Base-by-base conservation (phyloP, 2,113 vertebrate species). In the Epinephelus fuscoguttatus region DNA sequence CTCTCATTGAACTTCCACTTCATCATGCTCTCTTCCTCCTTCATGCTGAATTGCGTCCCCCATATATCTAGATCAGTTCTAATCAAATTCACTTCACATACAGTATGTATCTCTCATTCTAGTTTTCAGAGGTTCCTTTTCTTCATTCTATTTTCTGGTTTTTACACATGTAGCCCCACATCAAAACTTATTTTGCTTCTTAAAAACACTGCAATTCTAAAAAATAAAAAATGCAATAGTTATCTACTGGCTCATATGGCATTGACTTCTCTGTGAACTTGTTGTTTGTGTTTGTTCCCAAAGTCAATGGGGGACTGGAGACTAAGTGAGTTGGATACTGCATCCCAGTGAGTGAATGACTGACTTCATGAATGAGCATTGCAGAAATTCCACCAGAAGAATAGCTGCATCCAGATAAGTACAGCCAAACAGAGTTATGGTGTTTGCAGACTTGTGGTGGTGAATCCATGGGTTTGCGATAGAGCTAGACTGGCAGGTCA, bases 1-100 rank as follows among this genome's bases (percentile, higher is more conserved):
- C 60, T 68, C 56, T 37, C 61, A 63, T 73, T 78, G 45, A 19
- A 0, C 59, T 52, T 82, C 50, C 64, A 70, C 77, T 80, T 15
- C 59, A 75, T 84, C 82, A 66, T 23, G 9, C 71, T 52, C 40
- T 18, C 47, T 27, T 60, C 61, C 45, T 37, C 66, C 25, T 62
- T 79, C 68, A 42, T 50, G 68, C 37, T 6, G 4, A 74, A 42
- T 40, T 33, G 56, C 7, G 0, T 30, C 59, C 30, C 14, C 40
- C 63, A 72, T 56, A 67, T 18, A 67, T 81, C 78, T n/a, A 50
- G 5, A 55, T 50, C 61, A 40, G 23, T 42, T 23, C 45, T 52
- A n/a, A 49, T 62, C 69, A 40, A 67, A 56, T 60, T 67, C 78
- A 53, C 59, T 25, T 55, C 42, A 71, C 72, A 67, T 59, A 66